Evolutionary conservation across 2,888 invertebrate genomes (phyloP), one percentile per base, ranked within the genome.

Genomic region (Aplocera efformata): DNA sequence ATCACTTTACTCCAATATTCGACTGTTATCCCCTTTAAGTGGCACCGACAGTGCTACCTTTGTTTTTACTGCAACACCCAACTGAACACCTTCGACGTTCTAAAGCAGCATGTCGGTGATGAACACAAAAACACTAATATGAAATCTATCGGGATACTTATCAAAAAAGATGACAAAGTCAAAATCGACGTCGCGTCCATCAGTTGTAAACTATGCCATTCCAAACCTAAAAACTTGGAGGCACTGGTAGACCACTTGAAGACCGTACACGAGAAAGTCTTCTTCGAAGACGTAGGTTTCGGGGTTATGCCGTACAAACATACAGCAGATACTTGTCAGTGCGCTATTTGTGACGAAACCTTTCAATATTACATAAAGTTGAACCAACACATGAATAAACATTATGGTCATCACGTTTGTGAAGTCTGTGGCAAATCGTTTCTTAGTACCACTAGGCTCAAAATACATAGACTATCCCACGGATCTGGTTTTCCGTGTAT

Each of bases 301-400:
- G 85, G 86, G 0, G 42, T 88, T 0, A 67, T 88, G 20, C 88
- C 86, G 0, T 86, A 83, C 41, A 72, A 57, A 25, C 53, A 86
- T 0, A 44, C 57, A 0, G 58, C 58, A 0, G 67, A 73, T 5
- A 36, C 26, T 0, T 78, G 67, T 33, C 50, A 69, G 49, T 88
- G 88, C 53, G 81, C 79, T 0, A 44, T 82, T 0, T 88, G 88
- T 33, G 53, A 54, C 0, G 62, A 72, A 32, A 50, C 61, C 0
- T 86, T 84, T 32, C 68, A 75, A 20, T 86, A 83, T 39, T 88
- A 85, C 32, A 71, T 78, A 3, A 86, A 79, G 43, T 44, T 86
- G 0, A 88, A 86, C 32, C 80, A 85, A 33, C 88, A 88, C 34
- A 86, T 88, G 85, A 88, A 88, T 37, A 53, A 60, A 3, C 88